Conservation (phyloP, 2,113 vertebrate genomes). For the Campylomormyrus tamandua region DNA sequence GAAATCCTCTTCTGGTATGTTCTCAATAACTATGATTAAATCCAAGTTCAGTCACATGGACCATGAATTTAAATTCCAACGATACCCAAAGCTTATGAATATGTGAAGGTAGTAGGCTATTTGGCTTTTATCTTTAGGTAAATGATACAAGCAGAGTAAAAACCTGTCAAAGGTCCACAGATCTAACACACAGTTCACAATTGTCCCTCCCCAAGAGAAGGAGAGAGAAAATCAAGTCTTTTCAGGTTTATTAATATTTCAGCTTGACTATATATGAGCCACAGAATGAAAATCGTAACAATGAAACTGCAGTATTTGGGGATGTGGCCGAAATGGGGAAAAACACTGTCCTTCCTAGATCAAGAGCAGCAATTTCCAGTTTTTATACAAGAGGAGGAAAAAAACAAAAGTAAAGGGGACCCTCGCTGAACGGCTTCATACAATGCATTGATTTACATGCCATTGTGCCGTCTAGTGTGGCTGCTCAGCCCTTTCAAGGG, state of each 20-base stretch:
- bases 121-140: neutral
- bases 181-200: neutral
- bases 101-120: neutral
- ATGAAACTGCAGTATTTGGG: neutral
- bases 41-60: neutral
- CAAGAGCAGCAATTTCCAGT: neutral
- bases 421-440: constrained; percentile 8
- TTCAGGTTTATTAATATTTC: neutral
- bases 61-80: neutral
- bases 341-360: neutral
- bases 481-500: constrained; percentile 16
- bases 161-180: neutral
- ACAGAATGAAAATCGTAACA: neutral
- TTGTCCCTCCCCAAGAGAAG: neutral
- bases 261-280: neutral
- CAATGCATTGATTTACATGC: constrained; percentile 21
- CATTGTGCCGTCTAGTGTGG: constrained; percentile 9
- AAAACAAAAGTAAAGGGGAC: neutral
- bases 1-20: neutral
- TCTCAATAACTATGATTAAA: neutral
- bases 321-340: neutral
- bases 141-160: neutral
- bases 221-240: neutral
- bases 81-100: neutral
- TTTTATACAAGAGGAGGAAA: neutral